Conservation (phyloP, 2,113 vertebrate genomes). For the Hystrix cristata region DNA sequence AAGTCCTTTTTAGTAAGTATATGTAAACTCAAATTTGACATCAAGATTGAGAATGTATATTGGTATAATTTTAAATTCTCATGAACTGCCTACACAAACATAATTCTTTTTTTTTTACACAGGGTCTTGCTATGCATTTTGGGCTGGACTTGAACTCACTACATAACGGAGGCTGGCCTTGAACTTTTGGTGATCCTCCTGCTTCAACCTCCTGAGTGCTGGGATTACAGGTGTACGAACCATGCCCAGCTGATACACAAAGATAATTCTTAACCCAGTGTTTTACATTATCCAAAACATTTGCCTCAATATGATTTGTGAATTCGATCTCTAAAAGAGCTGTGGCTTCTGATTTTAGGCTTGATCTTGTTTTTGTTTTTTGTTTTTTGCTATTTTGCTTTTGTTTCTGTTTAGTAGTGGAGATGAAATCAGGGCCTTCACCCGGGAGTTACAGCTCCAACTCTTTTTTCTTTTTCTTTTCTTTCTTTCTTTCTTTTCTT, state of each 20-base stretch:
- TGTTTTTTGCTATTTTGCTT: background rate
- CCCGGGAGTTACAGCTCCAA: background rate
- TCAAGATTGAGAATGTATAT: background rate
- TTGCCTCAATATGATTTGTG: background rate
- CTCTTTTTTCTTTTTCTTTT: background rate
- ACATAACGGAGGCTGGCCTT: background rate
- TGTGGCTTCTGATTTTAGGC: background rate
- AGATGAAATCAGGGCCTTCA: background rate
- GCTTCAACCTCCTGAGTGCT: background rate
- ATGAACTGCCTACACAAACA: background rate
- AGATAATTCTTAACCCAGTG: background rate
- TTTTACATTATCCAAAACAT: slow-evolving; percentile 31
- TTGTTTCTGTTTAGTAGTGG: background rate
- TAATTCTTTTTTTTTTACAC: background rate
- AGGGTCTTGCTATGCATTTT: background rate
- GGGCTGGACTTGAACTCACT: background rate
- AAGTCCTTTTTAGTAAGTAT: slow-evolving; percentile 19
- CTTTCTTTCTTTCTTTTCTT: background rate
- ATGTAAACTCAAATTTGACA: background rate
- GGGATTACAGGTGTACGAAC: background rate
- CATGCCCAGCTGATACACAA: background rate
- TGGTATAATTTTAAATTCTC: slow-evolving; percentile 35
- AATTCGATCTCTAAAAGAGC: background rate
- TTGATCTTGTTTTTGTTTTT: background rate
- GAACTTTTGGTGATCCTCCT: background rate